Base-by-base conservation (phyloP, 1,140 invertebrate species). In the Pollicipes pollicipes region DNA sequence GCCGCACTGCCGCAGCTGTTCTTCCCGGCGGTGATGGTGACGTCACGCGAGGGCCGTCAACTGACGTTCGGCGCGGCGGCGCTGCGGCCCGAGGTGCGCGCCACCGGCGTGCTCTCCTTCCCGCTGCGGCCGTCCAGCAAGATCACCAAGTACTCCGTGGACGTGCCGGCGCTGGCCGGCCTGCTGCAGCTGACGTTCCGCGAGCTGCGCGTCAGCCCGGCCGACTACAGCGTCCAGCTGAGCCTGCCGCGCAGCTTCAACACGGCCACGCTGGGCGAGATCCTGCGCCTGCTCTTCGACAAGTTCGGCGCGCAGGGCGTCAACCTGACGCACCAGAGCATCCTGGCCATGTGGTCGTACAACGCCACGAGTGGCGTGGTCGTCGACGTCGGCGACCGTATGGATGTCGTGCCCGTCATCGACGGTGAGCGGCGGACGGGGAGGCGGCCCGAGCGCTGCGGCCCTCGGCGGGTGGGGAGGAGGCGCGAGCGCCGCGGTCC, bases 281-380 rank as follows among this genome's bases (percentile, higher is more conserved):
- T 83, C 68, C 76, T 83, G 73, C 75, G 80, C 58, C 75, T 81
- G 16, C 73, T 84, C 37, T 77, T 83, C 45, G 79, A 82, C 45
- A 75, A 78, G 69, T 81, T 78, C 72, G 76, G 76, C 72, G 82
- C 82, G 66, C 76, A 78, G 75, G 81, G 79, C 26, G 82, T 83
- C 17, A 83, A 81, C 75, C 82, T 86, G 74, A 83, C 83, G 21
- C 79, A 83, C 72, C 86, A 87, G 77, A 80, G 84, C 68, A 79
- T 85, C n/a, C 76, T 85, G 66, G 80, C 85, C 37, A 79, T 87
- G 3, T 86, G 85, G 76, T 83, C 85, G 4, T 87, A 87, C 76
- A 84, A 84, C 68, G 80, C 84, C 6, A 84, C 83, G 4, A 85
- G 85, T 28, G 86, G 86, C 66, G 83, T 87, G 70, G 82, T 87